phyloP scores from a whole-genome alignment of 2,113 vertebrate genomes.

The Syngnathus typhle region DNA sequence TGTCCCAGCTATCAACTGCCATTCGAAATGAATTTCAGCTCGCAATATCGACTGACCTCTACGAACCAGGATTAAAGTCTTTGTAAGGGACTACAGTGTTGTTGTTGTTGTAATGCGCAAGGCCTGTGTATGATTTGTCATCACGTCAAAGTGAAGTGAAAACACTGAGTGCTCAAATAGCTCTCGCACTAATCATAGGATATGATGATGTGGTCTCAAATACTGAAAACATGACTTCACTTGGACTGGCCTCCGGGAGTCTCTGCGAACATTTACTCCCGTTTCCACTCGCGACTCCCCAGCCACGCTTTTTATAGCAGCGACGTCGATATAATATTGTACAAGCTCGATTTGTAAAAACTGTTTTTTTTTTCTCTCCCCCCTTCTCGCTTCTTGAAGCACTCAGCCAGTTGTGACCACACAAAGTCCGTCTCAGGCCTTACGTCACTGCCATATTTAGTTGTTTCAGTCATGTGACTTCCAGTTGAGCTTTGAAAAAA shows the following conservation, averaged over 20 bases:
- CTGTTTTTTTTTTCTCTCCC: constrained; percentile 8
- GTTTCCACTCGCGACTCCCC: constrained; percentile 2
- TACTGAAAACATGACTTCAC: constrained; percentile 35
- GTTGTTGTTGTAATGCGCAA: background rate
- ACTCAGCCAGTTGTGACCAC: constrained; percentile 48
- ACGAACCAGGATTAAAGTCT: background rate
- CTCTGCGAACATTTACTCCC: constrained; percentile 2
- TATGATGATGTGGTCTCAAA: constrained; percentile 20
- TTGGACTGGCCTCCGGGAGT: constrained; percentile 17
- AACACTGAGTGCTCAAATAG: constrained; percentile 6
- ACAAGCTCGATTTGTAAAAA: constrained; percentile 25
- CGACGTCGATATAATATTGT: constrained; percentile 40
- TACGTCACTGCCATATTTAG: constrained; percentile 53
- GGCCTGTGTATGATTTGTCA: background rate
- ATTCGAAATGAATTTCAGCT: background rate
- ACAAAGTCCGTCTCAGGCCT: constrained; percentile 41
- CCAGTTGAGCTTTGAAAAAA: background rate
- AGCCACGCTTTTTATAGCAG: constrained; percentile 8
- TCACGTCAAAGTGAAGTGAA: constrained; percentile 6
- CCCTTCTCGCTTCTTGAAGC: constrained; percentile 20
- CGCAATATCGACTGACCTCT: background rate
- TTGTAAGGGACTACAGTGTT: background rate
- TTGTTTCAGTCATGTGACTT: background rate
- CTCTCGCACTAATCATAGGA: constrained; percentile 12
- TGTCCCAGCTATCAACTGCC: too few species aligned